Percentiles rank a stretch among this genome's conserved stretches.
Evolutionary conservation across 1,140 invertebrate species (phyloP).

Genomic region (Meloidogyne hapla): DNA sequence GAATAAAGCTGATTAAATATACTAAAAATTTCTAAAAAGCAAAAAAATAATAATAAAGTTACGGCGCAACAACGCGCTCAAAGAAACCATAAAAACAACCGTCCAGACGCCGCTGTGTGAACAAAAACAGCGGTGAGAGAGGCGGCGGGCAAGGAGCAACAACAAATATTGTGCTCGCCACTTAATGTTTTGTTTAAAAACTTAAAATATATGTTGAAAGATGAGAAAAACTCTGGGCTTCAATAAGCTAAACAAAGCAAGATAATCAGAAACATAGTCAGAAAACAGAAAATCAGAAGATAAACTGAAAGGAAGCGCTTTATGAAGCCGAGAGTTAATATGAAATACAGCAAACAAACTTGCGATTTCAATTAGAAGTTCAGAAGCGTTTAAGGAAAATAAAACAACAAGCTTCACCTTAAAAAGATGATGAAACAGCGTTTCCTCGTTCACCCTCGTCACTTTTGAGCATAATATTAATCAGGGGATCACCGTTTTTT

Average conservation of each 20-base stretch:
- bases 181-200: not conserved
- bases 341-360: not conserved
- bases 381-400: not conserved
- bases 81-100: not conserved
- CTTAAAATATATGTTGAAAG: not conserved
- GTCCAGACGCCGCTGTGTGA: not conserved
- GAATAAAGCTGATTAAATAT: not conserved
- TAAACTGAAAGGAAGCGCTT: not conserved
- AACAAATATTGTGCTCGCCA: not conserved
- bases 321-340: not conserved
- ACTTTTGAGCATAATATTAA: not conserved
- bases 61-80: not conserved
- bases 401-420: constrained; percentile 5
- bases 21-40: no score
- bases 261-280: no score
- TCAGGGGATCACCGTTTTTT: not conserved
- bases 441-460: not conserved
- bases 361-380: not conserved
- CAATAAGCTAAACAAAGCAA: not conserved
- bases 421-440: not conserved
- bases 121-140: not conserved
- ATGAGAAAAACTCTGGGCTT: not conserved
- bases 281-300: no score
- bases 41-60: not conserved
- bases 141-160: not conserved